Percentiles rank a stretch among this genome's conserved stretches.
Evolutionary conservation across 1,140 invertebrate genomes (phyloP).

Genomic region (Sitophilus oryzae): DNA sequence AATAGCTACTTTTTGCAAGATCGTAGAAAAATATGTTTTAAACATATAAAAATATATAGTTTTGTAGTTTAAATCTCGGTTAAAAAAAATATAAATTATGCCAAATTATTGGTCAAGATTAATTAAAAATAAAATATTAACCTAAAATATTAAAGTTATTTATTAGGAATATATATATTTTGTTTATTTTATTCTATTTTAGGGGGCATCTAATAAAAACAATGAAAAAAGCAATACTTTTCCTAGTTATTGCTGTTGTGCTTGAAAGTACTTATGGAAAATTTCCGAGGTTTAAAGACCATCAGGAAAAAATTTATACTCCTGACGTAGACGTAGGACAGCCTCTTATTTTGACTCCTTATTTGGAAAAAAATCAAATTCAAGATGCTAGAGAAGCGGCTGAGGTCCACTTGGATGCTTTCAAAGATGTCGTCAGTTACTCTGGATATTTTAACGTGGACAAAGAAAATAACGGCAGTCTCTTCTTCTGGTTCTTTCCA

Average conservation of each 20-base stretch:
- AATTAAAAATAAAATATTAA: no score
- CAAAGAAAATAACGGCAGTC: slow-evolving; percentile 55
- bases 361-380: slow-evolving; percentile 46
- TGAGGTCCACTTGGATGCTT: slow-evolving; percentile 17
- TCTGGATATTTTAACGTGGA: slow-evolving; percentile 68
- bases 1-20: no score
- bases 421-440: slow-evolving; percentile 40
- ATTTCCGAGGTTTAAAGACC: background rate
- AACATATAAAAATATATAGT: no score
- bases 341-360: slow-evolving; percentile 49
- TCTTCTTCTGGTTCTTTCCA: slow-evolving; percentile 76
- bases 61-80: no score
- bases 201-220: no score
- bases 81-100: no score
- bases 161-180: no score
- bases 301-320: background rate
- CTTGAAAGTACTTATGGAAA: background rate
- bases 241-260: background rate
- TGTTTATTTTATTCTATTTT: no score
- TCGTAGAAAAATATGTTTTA: no score
- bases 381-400: slow-evolving; percentile 35
- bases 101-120: no score
- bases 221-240: background rate
- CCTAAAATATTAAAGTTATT: no score
- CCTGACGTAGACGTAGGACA: slow-evolving; percentile 18